A percentile compares a stretch with the other conserved stretches of the same genome.
These are phyloP conservation scores for Chaetodon trifascialis DNA, from an alignment of 2,113 vertebrate species.

Conservation along the genomic window DNA sequence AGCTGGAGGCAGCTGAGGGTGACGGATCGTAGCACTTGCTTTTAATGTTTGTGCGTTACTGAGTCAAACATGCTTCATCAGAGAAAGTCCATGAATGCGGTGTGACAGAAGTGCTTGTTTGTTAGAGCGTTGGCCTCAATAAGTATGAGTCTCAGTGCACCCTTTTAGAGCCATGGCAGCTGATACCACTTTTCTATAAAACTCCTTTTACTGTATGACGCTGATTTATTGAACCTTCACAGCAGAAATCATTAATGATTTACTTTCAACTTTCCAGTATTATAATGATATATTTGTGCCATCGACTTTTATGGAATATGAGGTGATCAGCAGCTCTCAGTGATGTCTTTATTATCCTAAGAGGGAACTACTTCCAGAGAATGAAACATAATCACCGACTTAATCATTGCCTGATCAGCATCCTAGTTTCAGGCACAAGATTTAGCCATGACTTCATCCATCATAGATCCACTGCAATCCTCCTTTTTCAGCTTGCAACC, in stretches of 20 bases:
- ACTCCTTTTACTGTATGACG: constrained; percentile 18
- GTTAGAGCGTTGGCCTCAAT: constrained; percentile 9
- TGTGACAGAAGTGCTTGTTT: background rate
- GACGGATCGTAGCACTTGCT: constrained; percentile 26
- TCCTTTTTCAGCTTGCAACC: background rate
- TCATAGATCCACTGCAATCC: constrained; percentile 14
- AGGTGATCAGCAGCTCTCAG: constrained; percentile 19
- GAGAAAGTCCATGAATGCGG: constrained; percentile 16
- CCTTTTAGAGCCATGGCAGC: constrained; percentile 12
- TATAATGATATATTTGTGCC: constrained; percentile 35
- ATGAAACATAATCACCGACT: constrained; percentile 4
- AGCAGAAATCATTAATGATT: constrained; percentile 37
- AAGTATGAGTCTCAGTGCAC: constrained; percentile 15
- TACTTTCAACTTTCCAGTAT: constrained; percentile 6
- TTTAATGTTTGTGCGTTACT: constrained; percentile 28
- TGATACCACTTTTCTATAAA: constrained; percentile 30
- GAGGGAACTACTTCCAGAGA: constrained; percentile 25
- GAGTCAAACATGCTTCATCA: constrained; percentile 33
- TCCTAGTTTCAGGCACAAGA: constrained; percentile 14
- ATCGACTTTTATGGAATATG: constrained; percentile 29
- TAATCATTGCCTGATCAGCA: constrained; percentile 8
- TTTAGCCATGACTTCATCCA: constrained; percentile 30
- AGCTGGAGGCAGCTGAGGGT: constrained; percentile 24
- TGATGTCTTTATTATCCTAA: constrained; percentile 28
- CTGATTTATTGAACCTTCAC: constrained; percentile 27